Percentiles rank a stretch among this genome's conserved stretches.
These are phyloP conservation scores for Botia kubotai DNA, from an alignment of 2,797 vertebrate species.

Conservation along the genomic window DNA sequence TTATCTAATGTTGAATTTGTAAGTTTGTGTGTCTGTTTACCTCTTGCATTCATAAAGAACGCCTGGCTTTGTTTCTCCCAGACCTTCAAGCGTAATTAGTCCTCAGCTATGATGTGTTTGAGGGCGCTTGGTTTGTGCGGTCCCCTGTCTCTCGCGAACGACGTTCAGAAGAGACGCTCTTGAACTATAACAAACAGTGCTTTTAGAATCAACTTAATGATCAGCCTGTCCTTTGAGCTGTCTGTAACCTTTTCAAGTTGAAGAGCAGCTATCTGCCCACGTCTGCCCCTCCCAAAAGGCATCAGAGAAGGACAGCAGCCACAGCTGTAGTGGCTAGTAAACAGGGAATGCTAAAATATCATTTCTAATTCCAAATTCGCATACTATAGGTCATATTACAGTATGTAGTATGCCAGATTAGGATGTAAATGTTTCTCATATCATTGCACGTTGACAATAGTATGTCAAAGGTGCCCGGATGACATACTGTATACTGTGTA, in stretches of 20 bases:
- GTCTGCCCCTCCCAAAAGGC: conserved; percentile 18
- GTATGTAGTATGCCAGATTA: too few species aligned
- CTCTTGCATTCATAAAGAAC: background rate
- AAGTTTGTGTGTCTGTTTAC: background rate
- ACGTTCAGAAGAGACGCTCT: conserved; percentile 10
- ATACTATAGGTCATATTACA: background rate
- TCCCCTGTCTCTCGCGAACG: conserved; percentile 5
- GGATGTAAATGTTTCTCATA: background rate
- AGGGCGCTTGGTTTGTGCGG: conserved; percentile 1
- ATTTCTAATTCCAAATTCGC: background rate
- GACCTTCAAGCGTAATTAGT: background rate
- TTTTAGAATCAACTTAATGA: conserved; percentile 49
- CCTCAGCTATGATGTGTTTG: conserved; percentile 16
- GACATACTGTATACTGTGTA: background rate
- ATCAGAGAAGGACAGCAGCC: conserved; percentile 19
- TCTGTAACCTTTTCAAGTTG: conserved; percentile 43
- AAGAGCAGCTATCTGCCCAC: conserved; percentile 36
- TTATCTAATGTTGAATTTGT: conserved; percentile 2
- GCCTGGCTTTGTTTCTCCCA: conserved; percentile 22
- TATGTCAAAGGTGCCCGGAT: background rate
- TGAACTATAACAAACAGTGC: conserved; percentile 18
- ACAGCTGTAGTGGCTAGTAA: conserved; percentile 5
- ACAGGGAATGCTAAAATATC: background rate
- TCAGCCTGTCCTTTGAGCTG: conserved; percentile 39
- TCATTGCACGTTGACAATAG: background rate